Percentiles rank a stretch among this genome's conserved stretches.
phyloP scores from a whole-genome alignment of 2,113 vertebrate species.

The Sturnus vulgaris region DNA sequence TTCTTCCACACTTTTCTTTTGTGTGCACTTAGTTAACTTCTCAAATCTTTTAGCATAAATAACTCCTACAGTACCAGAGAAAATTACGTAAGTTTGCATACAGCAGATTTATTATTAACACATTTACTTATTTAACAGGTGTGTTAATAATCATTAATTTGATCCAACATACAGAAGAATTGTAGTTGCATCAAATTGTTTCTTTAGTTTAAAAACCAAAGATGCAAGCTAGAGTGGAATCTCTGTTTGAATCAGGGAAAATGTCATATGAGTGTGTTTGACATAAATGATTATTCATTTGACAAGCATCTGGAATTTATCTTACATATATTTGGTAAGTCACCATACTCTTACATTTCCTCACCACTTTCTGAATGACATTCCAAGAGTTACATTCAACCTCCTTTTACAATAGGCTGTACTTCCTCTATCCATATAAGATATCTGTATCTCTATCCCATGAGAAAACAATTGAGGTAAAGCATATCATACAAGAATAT shows the following conservation, averaged over 20 bases:
- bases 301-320: conserved; percentile 4
- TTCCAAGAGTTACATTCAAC: background rate
- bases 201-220: background rate
- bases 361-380: background rate
- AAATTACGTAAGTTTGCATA: background rate
- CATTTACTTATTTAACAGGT: conserved; percentile 6
- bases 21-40: background rate
- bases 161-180: background rate
- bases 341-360: background rate
- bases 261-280: background rate
- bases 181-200: background rate
- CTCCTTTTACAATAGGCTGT: background rate
- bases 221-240: background rate
- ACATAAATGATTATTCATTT: background rate
- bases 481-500: background rate
- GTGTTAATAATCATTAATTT: conserved; percentile 14
- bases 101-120: background rate
- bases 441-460: background rate
- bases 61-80: background rate
- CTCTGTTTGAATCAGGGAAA: background rate
- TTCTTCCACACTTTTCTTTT: background rate
- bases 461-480: background rate
- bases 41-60: background rate
- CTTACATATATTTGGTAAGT: background rate
- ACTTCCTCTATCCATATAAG: background rate